Conservation (phyloP, 2,113 vertebrate genomes). For the Cebus imitator region DNA sequence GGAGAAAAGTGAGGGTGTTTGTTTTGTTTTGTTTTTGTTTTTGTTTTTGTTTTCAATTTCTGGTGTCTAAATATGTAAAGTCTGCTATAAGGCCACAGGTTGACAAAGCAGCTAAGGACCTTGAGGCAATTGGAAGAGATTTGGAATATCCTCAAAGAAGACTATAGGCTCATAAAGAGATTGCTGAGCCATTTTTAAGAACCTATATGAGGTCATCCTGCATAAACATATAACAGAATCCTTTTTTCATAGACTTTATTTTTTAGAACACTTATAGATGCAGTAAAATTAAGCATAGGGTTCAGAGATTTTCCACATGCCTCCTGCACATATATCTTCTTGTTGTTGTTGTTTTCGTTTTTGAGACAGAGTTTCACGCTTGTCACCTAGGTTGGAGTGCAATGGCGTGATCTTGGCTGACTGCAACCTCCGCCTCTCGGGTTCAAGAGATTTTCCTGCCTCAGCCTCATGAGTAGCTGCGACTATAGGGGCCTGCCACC, state of each 20-base stretch:
- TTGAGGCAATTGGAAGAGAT: neutral
- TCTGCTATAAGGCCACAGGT: neutral
- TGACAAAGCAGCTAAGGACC: neutral
- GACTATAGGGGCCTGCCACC: too few relatives aligned
- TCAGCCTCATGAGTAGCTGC: too few relatives aligned
- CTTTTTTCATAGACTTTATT: neutral
- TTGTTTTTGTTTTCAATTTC: neutral
- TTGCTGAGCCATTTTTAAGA: neutral
- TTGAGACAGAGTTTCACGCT: too few relatives aligned
- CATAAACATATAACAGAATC: neutral
- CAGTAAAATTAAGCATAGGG: neutral
- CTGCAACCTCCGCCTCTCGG: too few relatives aligned
- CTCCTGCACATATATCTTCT: neutral
- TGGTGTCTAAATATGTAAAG: neutral
- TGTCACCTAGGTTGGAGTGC: too few relatives aligned
- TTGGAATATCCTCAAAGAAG: neutral
- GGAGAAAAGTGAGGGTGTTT: neutral
- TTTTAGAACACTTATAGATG: neutral
- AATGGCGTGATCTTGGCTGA: too few relatives aligned
- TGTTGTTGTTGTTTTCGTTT: too few relatives aligned
- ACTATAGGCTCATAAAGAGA: fast-evolving
- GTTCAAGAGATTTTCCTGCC: too few relatives aligned
- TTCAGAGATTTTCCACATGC: neutral
- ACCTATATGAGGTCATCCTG: neutral
- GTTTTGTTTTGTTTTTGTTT: too few relatives aligned